phyloP scores from a whole-genome alignment of 1,140 invertebrate genomes.

The Spodoptera frugiperda region DNA sequence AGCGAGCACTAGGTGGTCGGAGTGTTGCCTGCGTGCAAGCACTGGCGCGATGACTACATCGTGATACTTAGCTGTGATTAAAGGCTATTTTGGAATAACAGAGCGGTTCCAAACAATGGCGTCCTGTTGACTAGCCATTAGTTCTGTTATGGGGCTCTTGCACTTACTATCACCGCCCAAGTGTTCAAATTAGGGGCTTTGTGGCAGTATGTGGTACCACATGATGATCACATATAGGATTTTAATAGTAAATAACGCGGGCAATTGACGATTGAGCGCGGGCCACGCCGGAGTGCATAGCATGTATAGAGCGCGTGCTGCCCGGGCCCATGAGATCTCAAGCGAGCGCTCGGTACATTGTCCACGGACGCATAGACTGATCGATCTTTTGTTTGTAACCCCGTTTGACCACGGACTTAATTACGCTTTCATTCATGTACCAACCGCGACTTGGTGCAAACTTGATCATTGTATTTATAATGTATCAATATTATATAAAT shows the following conservation, averaged over 20 bases:
- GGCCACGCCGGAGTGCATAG: slow-evolving; percentile 2
- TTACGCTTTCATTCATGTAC: slow-evolving; percentile 77
- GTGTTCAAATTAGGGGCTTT: slow-evolving; percentile 29
- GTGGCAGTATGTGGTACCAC: slow-evolving; percentile 27
- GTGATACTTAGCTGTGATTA: slow-evolving; percentile 39
- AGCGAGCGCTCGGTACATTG: slow-evolving; percentile 56
- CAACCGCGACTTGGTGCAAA: slow-evolving; percentile 66
- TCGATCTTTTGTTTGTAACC: slow-evolving; percentile 50
- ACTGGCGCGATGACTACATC: not conserved
- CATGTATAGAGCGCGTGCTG: not conserved
- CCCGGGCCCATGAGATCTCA: slow-evolving; percentile 62
- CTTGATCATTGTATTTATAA: slow-evolving; percentile 73
- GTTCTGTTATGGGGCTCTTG: slow-evolving; percentile 7
- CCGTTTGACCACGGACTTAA: slow-evolving; percentile 55
- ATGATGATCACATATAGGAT: slow-evolving; percentile 37
- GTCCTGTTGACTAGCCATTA: not conserved
- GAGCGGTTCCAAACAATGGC: not conserved
- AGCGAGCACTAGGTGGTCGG: slow-evolving; percentile 15
- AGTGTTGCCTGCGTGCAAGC: slow-evolving; percentile 10
- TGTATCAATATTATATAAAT: slow-evolving; percentile 75
- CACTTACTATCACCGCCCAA: slow-evolving; percentile 13
- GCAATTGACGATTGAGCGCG: slow-evolving; percentile 25
- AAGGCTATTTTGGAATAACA: not conserved
- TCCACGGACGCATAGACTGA: slow-evolving; percentile 61
- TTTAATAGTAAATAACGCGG: slow-evolving; percentile 16